phyloP scores from a whole-genome alignment of 2,888 invertebrate genomes.

The Drosophila sordidula region DNA sequence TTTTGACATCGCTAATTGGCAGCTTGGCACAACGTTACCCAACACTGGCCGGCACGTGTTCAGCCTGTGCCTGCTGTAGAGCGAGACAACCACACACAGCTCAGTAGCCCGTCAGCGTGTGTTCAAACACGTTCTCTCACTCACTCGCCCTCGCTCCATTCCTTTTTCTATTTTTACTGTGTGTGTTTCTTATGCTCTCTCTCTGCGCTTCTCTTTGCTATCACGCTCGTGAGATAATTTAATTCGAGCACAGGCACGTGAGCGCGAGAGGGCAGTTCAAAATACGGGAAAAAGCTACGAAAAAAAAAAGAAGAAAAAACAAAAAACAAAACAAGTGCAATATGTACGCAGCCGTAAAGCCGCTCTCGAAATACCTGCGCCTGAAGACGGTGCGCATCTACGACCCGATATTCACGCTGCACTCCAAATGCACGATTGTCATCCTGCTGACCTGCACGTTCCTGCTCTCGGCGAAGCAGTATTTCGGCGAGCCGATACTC shows the following conservation, averaged over 20 bases:
- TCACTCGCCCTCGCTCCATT: neutral
- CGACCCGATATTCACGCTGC: constrained; percentile 90
- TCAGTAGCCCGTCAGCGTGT: constrained; percentile 5
- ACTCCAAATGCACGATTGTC: constrained; percentile 89
- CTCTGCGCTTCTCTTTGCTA: neutral
- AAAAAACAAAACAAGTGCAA: constrained; percentile 57
- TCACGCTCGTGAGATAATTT: neutral
- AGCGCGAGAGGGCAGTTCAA: neutral
- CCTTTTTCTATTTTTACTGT: neutral
- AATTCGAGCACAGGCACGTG: neutral
- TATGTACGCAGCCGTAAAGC: constrained; percentile 88
- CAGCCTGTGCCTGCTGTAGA: neutral
- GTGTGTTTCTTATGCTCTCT: neutral
- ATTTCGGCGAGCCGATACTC: constrained; percentile 93
- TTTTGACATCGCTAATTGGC: neutral
- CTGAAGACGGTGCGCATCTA: constrained; percentile 89
- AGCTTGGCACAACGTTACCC: neutral
- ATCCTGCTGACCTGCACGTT: constrained; percentile 90
- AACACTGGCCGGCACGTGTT: constrained; percentile 8
- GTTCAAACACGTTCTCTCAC: constrained; percentile 14
- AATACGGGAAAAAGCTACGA: neutral
- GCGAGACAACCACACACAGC: constrained; percentile 1
- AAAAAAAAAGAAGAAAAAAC: neutral
- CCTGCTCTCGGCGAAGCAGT: constrained; percentile 91
- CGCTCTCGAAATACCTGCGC: constrained; percentile 86